Percentiles rank a stretch among this genome's conserved stretches.
Conservation (phyloP, 2,888 invertebrate species). For the Ormyrus thymus region DNA sequence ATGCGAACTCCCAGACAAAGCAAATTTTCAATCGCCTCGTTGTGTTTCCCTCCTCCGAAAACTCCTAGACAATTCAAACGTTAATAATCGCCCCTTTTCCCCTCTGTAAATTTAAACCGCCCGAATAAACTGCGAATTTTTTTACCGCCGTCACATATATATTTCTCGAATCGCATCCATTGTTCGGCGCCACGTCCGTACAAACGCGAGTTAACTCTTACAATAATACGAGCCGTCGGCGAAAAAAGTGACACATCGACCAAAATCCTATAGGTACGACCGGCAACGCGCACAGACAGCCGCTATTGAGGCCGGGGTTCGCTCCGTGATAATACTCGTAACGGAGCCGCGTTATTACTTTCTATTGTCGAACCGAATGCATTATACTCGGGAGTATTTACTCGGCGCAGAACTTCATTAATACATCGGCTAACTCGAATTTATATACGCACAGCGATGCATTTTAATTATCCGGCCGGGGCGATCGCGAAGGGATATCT, state of each 20-base stretch:
- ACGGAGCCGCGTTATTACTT: conserved; percentile 3
- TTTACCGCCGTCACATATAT: no score
- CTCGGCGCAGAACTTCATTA: background rate
- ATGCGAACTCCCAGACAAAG: no score
- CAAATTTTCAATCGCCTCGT: no score
- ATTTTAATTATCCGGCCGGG: conserved; percentile 25
- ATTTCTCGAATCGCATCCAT: no score
- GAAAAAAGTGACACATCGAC: background rate
- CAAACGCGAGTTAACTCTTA: no score
- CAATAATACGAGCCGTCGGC: no score
- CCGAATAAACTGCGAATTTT: no score
- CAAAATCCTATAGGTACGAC: background rate
- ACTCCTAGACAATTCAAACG: no score
- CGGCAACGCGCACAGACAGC: background rate
- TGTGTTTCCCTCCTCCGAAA: no score
- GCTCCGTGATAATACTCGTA: background rate
- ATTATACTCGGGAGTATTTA: background rate
- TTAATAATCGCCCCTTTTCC: no score
- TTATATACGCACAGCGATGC: background rate
- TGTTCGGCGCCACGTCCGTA: no score
- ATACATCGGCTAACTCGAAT: background rate
- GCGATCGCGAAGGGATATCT: conserved; percentile 5
- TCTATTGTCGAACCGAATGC: conserved; percentile 4
- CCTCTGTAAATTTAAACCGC: no score
- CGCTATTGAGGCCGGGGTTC: background rate